Conservation (phyloP, 2,113 vertebrate species). For the Sapayoa aenigma region DNA sequence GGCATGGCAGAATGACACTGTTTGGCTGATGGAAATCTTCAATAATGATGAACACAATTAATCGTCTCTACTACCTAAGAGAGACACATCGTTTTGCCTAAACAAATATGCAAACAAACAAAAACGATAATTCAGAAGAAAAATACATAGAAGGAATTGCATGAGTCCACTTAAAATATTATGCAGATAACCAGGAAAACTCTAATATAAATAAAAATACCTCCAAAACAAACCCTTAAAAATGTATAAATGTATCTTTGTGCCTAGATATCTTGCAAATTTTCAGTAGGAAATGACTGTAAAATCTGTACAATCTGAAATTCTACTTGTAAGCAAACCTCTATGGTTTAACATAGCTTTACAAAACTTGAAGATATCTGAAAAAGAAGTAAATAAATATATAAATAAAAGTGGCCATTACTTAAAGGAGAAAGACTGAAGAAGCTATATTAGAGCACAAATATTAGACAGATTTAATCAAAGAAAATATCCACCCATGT, state of each 20-base stretch:
- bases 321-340: background rate
- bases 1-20: rapidly evolving
- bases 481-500: background rate
- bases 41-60: background rate
- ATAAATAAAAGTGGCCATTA: background rate
- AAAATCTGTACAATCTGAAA: background rate
- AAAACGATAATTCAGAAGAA: background rate
- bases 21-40: background rate
- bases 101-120: background rate
- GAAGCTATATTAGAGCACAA: background rate
- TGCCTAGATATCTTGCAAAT: background rate
- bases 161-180: background rate
- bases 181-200: rapidly evolving
- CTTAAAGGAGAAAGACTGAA: background rate
- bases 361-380: background rate
- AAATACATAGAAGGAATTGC: background rate
- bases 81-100: background rate
- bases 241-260: background rate
- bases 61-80: background rate
- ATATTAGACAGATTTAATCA: background rate
- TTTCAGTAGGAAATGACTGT: background rate
- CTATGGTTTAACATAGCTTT: background rate
- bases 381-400: background rate
- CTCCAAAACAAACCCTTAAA: rapidly evolving
- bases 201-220: no score